Base-by-base conservation (phyloP, 1,140 invertebrate species). In the Thaumetopoea pityocampa region DNA sequence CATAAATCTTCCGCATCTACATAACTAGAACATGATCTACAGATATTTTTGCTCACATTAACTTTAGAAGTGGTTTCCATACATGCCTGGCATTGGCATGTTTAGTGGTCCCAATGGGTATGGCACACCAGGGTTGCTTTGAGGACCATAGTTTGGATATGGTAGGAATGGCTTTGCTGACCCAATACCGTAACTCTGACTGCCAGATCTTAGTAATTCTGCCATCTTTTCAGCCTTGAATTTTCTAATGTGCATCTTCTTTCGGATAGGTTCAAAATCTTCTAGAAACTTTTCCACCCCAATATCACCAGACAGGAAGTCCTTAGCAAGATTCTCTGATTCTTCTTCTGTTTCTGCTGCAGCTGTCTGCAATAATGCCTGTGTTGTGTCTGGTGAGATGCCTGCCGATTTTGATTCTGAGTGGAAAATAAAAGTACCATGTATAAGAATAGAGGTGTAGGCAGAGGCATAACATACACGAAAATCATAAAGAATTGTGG, bases 211-310 rank as follows among this genome's bases (percentile, higher is more conserved):
- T 18, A 94, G 86, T 1, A 96, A 66, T 68, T 96, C 94, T 35
- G 87, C 85, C 89, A 96, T 91, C 86, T 96, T 96, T 35, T 96
- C 94, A 7, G 92, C 90, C 86, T 96, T 96, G 0, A 96, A 90
- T 67, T 93, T 90, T 20, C 93, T 85, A 23, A 93, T 54, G 67
- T 96, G 94, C 88, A 95, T 94, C 17, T 89, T 71, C 67, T 92
- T 94, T 5, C 94, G 86, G 50, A 89, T 86, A 1, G 86, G 85
- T 30, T 93, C 83, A 77, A 95, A 96, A 37, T 93, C 88, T 18
- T 92, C 91, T 4, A 96, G 70, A 64, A 96, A 96, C 42, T 90
- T 87, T 10, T 96, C 94, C 0, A 94, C 86, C 51, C 92, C 89
- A 7, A 90, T 83, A 47, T 92, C 90, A 22, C 90, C 90, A 15